Evolutionary conservation across 1,140 invertebrate genomes (phyloP), one percentile per base, ranked within the genome.

Genomic region (Helicoverpa armigera): DNA sequence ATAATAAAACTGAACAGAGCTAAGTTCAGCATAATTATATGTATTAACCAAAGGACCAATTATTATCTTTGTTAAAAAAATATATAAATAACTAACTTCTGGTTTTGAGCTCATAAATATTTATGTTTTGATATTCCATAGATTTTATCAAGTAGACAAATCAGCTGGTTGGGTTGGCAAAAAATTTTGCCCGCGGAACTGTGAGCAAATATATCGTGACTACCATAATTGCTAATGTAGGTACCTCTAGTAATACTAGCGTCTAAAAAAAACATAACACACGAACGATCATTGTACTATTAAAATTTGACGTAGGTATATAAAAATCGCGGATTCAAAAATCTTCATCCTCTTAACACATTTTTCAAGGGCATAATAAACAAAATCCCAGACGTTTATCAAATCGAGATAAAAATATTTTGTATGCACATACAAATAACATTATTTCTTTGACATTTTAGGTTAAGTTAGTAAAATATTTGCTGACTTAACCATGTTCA

Each of bases 101-200:
- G 78, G 83, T 80, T 80, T 82, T 53, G 54, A 60, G 75, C n/a
- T 83, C 81, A 79, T 83, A 58, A 80, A 81, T 78, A 78, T 80
- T 83, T 76, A 80, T 80, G 50, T 43, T 35, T 11, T n/a, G 29
- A 75, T 61, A 53, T 51, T 72, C n/a, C 11, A 29, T 29, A 80
- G 58, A 80, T 75, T 48, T 69, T 75, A 80, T 80, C 79, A 58
- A 23, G 13, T 35, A 61, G 43, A 50, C 35, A 29, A 75, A 61
- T 50, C 10, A 61, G 58, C 65, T 48, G 35, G 12, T 23, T n/a
- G 23, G 48, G 10, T n/a, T 75, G 18, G 58, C 53, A 80, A 80
- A 80, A 80, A 80, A 80, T 48, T 3, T 18, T 50, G 53, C 31
- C n/a, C 58, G 35, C 73, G 58, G 16, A 75, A 75, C 54, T 51